Percentiles rank a stretch among this genome's conserved stretches.
Evolutionary conservation across 2,113 vertebrate genomes (phyloP).

Genomic region (Pleuronectes platessa): DNA sequence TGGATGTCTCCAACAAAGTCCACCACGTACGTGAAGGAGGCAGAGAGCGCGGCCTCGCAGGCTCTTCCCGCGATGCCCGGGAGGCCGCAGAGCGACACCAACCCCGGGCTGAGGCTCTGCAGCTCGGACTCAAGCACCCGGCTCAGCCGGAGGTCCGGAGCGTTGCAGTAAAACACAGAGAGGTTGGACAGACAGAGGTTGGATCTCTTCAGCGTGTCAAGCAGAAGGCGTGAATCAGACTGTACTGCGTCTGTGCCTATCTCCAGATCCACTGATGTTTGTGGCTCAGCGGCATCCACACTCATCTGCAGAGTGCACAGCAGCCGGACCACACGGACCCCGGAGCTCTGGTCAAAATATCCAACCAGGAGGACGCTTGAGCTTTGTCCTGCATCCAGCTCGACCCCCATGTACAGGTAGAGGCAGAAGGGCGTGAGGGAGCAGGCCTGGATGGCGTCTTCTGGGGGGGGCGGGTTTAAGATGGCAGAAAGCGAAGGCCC

Average conservation of each 20-base stretch:
- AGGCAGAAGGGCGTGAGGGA: constrained; percentile 67
- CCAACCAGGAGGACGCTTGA: constrained; percentile 68
- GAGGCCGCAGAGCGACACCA: constrained; percentile 71
- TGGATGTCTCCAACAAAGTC: constrained; percentile 70
- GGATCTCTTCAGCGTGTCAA: constrained; percentile 39
- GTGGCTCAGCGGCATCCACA: background rate
- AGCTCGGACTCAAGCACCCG: constrained; percentile 46
- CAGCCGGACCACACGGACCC: constrained; percentile 50
- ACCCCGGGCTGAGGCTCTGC: constrained; percentile 36
- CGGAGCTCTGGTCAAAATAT: constrained; percentile 63
- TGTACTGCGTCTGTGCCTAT: too few relatives aligned
- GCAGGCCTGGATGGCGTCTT: constrained; percentile 51
- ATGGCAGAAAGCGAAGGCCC: too few relatives aligned
- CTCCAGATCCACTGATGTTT: too few relatives aligned
- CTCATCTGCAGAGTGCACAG: constrained; percentile 62
- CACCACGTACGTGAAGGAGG: constrained; percentile 46
- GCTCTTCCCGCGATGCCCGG: constrained; percentile 54
- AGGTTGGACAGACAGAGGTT: constrained; percentile 62
- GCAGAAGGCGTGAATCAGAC: constrained; percentile 29
- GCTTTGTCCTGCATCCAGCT: constrained; percentile 42
- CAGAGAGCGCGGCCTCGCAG: constrained; percentile 58
- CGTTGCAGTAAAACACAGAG: constrained; percentile 65
- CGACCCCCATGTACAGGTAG: constrained; percentile 69
- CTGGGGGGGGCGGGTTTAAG: too few relatives aligned
- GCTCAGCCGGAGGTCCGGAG: constrained; percentile 10